These are phyloP conservation scores for Melanchra persicariae DNA, from an alignment of 2,888 invertebrate genomes.

Conservation along the genomic window DNA sequence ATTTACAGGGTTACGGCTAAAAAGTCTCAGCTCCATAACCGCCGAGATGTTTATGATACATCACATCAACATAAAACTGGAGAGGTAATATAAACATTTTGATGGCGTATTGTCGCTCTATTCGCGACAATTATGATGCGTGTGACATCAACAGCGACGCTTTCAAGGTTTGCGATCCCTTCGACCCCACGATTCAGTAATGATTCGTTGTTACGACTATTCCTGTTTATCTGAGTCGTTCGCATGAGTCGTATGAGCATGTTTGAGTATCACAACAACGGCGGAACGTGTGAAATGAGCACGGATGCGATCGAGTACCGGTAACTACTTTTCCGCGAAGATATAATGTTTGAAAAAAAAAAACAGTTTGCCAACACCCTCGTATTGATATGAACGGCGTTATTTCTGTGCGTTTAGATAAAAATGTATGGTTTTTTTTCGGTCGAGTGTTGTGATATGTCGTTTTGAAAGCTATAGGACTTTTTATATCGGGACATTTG, in stretches of 20 bases:
- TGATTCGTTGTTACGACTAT: constrained; percentile 78
- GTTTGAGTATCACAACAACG: constrained; percentile 70
- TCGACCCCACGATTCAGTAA: constrained; percentile 83
- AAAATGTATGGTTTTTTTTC: constrained; percentile 64
- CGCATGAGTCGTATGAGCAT: constrained; percentile 53
- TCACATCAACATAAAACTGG: constrained; percentile 68
- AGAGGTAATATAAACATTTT: constrained; percentile 66
- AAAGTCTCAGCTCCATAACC: constrained; percentile 59
- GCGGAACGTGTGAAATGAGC: constrained; percentile 79
- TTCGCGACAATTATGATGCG: constrained; percentile 69
- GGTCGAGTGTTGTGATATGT: constrained; percentile 47
- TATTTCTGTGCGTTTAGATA: constrained; percentile 68
- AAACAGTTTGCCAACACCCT: constrained; percentile 50
- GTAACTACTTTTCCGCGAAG: constrained; percentile 89
- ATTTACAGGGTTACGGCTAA: constrained; percentile 54
- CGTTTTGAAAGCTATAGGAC: constrained; percentile 37
- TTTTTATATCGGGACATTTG: constrained; percentile 30
- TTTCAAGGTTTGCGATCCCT: constrained; percentile 68
- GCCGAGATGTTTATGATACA: constrained; percentile 62
- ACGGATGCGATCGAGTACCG: constrained; percentile 86
- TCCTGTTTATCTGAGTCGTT: constrained; percentile 68
- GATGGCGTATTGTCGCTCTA: constrained; percentile 70
- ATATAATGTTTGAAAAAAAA: constrained; percentile 84
- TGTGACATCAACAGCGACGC: constrained; percentile 45
- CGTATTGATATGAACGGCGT: constrained; percentile 64